Base-by-base conservation (phyloP, 1,140 invertebrate species). In the Pogonognathellus flavescens region DNA sequence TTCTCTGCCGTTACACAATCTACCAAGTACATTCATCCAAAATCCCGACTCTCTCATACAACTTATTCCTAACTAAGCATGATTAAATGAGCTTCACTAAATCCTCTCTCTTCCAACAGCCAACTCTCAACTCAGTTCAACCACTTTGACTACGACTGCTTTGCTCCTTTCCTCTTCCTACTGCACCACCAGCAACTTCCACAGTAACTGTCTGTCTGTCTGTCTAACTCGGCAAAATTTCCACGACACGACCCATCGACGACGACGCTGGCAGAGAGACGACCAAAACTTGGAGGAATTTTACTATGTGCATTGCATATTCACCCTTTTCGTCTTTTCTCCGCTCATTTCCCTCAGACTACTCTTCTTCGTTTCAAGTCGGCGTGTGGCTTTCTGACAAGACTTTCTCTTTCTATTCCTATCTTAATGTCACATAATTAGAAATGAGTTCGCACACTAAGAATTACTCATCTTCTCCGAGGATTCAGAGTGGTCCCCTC, bases 1-100 rank as follows among this genome's bases (percentile, higher is more conserved):
- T 76, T 76, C 70, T 76, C 70, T 76, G 70, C 70, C 70, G 31
- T 76, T 76, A 49, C 70, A 76, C 70, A 76, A 76, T 76, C 70
- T 76, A 49, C 70, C 25, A 76, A 18, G 31, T 31, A 76, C 70
- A 76, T 76, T 76, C 70, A 76, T 76, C n/a, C 31, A 14, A 76
- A 76, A 76, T 76, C 70, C 70, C 31, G 41, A 76, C 41, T 76
- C 41, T 31, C 70, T 76, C 25, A 49, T 76, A 76, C 70, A 76
- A 76, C 70, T 76, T 50, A 76, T 76, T 76, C 70, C 70, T 76
- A 66, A 66, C 62, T 66, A 66, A 66, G 62, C 62, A 66, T 76
- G 70, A 76, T 76, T 76, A 76, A 76, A 76, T 76, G 70, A 76
- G 25, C 70, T 31, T n/a, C 31, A 3, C 70, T 76, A 76, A 76